Conservation (phyloP, 2,113 vertebrate genomes). For the Callithrix jacchus region DNA sequence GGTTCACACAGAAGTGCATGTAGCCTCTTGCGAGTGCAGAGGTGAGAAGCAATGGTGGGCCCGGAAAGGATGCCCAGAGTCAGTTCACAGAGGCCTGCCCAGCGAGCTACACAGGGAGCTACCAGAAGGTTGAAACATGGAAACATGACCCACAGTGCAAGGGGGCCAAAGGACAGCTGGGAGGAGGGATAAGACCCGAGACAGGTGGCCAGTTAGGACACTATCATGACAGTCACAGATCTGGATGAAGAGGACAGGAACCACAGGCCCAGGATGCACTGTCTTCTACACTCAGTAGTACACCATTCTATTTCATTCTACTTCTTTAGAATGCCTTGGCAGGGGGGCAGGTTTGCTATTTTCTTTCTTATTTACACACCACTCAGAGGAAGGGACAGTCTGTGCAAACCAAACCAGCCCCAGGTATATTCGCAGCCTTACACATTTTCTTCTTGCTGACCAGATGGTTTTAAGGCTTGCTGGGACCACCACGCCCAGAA, state of each 20-base stretch:
- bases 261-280: neutral
- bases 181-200: neutral
- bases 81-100: neutral
- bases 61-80: rapidly evolving
- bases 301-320: too few species aligned
- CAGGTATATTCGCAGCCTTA: neutral
- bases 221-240: neutral
- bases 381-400: neutral
- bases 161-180: rapidly evolving
- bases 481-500: rapidly evolving
- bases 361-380: neutral
- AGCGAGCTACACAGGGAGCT: rapidly evolving
- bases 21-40: neutral
- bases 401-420: neutral
- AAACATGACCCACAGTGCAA: neutral
- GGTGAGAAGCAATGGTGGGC: rapidly evolving
- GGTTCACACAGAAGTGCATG: neutral
- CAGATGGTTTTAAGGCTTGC: neutral
- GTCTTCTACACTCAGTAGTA: too few species aligned
- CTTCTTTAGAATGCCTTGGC: neutral
- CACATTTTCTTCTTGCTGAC: rapidly evolving
- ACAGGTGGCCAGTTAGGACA: neutral
- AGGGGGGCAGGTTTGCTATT: neutral
- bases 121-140: rapidly evolving
- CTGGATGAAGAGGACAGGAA: neutral